Percentiles rank a stretch among this genome's conserved stretches.
These are phyloP conservation scores for Heliornis fulica DNA, from an alignment of 2,113 vertebrate species.

Conservation along the genomic window DNA sequence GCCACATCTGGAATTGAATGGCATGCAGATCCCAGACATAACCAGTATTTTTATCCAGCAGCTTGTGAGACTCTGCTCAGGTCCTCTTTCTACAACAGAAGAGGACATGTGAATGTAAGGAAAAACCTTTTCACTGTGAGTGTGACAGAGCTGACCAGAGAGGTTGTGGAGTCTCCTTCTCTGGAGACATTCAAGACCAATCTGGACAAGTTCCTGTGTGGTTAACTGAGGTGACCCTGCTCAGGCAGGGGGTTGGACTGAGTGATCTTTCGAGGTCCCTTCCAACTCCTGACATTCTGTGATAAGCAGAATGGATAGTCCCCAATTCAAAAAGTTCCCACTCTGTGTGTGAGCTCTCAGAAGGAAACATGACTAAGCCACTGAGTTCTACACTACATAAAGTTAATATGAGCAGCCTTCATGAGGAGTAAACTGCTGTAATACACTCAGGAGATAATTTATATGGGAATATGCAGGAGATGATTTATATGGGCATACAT, in stretches of 20 bases:
- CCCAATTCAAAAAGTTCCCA: background rate
- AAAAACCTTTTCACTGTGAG: too few species aligned
- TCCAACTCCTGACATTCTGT: too few species aligned
- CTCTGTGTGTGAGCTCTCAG: background rate
- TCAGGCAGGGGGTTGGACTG: too few species aligned
- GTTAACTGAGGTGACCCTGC: too few species aligned
- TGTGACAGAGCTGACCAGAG: too few species aligned
- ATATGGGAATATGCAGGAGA: fast-evolving
- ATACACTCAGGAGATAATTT: background rate
- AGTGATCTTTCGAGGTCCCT: too few species aligned
- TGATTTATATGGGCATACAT: background rate
- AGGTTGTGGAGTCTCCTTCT: too few species aligned
- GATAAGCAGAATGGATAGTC: background rate
- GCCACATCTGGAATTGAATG: background rate
- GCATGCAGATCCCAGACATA: background rate
- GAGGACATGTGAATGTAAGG: too few species aligned
- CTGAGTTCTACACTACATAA: background rate
- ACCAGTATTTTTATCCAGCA: background rate
- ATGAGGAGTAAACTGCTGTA: background rate
- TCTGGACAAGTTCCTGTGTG: too few species aligned
- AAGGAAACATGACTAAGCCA: background rate
- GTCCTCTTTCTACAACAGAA: background rate
- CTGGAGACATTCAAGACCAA: too few species aligned
- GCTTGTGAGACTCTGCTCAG: background rate
- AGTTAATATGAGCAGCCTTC: background rate